These are phyloP conservation scores for Montipora efflorescens DNA, from an alignment of 64 coral and sea anemone species.

Conservation along the genomic window DNA sequence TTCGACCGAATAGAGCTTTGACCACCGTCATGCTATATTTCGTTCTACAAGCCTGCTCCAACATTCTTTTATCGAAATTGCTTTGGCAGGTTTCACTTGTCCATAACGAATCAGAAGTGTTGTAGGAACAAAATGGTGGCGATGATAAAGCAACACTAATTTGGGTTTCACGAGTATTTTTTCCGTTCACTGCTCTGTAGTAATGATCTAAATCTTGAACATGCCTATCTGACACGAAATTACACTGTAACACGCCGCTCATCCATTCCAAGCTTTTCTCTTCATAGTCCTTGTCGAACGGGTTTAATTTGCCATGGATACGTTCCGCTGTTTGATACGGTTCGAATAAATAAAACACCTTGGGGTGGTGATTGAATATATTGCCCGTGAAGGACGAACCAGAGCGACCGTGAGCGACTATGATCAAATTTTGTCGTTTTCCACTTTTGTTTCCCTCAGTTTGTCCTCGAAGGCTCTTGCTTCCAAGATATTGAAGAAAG, in stretches of 20 bases:
- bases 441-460: not conserved
- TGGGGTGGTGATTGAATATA: conserved; percentile 20
- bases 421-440: conserved; percentile 10
- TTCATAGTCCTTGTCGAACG: conserved; percentile 26
- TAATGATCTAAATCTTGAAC: not conserved
- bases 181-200: not conserved
- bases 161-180: not conserved
- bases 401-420: conserved; percentile 22
- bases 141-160: not conserved
- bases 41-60: not conserved
- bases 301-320: not conserved
- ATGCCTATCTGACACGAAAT: not conserved
- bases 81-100: not conserved
- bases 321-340: conserved; percentile 30
- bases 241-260: not conserved
- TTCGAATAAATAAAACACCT: conserved; percentile 30
- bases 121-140: conserved; percentile 6
- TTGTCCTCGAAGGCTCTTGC: too few relatives aligned
- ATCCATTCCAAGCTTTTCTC: conserved; percentile 40
- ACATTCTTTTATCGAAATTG: not conserved
- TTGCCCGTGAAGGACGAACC: conserved; percentile 26
- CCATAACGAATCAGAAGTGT: not conserved
- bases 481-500: too few relatives aligned
- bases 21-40: conserved; percentile 31
- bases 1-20: conserved; percentile 2